These are phyloP conservation scores for Columba janthina DNA, from an alignment of 2,113 vertebrate genomes.

Conservation along the genomic window DNA sequence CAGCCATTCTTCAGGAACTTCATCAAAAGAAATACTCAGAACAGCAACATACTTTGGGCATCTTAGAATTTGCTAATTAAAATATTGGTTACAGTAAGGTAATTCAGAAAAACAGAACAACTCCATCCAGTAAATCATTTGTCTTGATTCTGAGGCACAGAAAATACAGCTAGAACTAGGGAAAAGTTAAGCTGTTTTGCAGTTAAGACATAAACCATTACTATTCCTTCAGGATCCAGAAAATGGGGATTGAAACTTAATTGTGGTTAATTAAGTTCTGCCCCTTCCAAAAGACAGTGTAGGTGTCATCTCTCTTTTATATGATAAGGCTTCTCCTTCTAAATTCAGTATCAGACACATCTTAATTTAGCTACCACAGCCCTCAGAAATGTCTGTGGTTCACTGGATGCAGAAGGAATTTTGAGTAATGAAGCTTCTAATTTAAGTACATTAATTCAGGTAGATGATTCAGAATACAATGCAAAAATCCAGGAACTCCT, in stretches of 20 bases:
- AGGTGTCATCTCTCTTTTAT: not conserved
- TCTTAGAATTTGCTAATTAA: not conserved
- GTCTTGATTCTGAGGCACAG: not conserved
- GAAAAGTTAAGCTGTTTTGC: not conserved
- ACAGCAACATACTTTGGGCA: not conserved
- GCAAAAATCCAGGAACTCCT: not conserved
- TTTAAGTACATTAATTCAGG: not conserved
- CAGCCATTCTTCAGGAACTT: not conserved
- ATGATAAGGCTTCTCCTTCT: not conserved
- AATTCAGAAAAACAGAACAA: not conserved
- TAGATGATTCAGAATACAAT: not conserved
- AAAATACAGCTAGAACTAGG: not conserved
- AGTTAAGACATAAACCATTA: not conserved
- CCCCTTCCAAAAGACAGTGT: not conserved
- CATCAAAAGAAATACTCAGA: not conserved
- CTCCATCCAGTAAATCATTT: not conserved
- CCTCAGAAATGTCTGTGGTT: not conserved
- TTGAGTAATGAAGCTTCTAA: not conserved
- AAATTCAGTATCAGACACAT: not conserved
- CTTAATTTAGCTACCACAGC: not conserved
- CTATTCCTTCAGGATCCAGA: not conserved
- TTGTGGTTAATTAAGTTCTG: not conserved
- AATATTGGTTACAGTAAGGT: not conserved
- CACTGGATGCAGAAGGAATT: not conserved
- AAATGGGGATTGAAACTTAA: not conserved